A percentile compares a stretch with the other conserved stretches of the same genome.
Evolutionary conservation across 2,888 invertebrate genomes (phyloP).

Genomic region (Orchesella flavescens): DNA sequence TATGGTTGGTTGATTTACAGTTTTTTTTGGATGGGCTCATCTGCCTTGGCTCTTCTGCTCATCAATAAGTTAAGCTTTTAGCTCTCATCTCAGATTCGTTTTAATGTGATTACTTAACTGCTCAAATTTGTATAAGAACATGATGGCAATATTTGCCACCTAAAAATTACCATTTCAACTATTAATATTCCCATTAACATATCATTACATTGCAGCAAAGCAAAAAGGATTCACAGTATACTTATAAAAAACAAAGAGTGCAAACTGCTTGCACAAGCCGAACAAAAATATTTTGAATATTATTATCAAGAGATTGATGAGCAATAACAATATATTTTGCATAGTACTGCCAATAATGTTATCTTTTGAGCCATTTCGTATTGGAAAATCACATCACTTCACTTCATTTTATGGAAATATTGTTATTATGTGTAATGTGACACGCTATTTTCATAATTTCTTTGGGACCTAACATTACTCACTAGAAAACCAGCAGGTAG

Average conservation of each 20-base stretch:
- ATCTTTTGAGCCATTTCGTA: conserved; percentile 2
- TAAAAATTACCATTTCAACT: conserved; percentile 33
- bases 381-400: not conserved
- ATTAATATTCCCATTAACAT: conserved; percentile 40
- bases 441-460: conserved; percentile 10
- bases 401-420: conserved; percentile 19
- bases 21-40: too few relatives aligned
- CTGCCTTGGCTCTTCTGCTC: too few relatives aligned
- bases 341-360: conserved; percentile 1
- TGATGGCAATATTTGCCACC: conserved; percentile 20
- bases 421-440: conserved; percentile 7
- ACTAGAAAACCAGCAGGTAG: conserved; percentile 27
- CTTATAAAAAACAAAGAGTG: too few relatives aligned
- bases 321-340: not conserved
- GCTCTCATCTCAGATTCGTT: too few relatives aligned
- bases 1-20: too few relatives aligned
- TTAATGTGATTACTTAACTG: not conserved
- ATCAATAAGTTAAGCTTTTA: too few relatives aligned
- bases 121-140: not conserved
- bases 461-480: not conserved
- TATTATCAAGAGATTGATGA: conserved; percentile 19
- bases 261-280: not conserved
- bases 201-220: conserved; percentile 19
- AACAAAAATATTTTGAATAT: conserved; percentile 11
- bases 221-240: too few relatives aligned